Base-by-base conservation (phyloP, 2,797 vertebrate species). In the Tarsius wallacei region DNA sequence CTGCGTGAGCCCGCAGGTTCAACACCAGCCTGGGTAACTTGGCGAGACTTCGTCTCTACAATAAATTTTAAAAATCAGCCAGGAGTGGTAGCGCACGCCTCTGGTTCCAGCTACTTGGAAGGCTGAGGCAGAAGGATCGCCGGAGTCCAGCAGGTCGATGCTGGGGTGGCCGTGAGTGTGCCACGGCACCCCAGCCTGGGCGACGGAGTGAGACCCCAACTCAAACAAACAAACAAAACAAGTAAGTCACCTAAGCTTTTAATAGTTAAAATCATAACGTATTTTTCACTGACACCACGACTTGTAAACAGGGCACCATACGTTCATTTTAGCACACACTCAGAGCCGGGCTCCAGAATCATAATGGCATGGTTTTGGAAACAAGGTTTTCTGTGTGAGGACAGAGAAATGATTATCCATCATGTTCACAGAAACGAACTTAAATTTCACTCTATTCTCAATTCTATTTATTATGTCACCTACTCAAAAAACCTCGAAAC, bases 241-340 rank as follows among this genome's bases (percentile, higher is more conserved):
- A 84, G 63, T 24, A 57, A 7, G 73, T 76, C 13, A 64, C 68
- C 82, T 84, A 87, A 82, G 80, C 68, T 87, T 96, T 63, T 53
- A 93, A 55, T 80, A 71, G 47, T 78, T 92, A 93, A 83, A 87
- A 88, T 70, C 61, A 55, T 36, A 64, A 31, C 36, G 51, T 49
- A 77, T 82, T 59, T 92, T 74, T 85, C 22, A 78, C 7, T 71
- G 22, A 53, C 21, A 83, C 26, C 33, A 89, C 64, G 82, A 88
- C 16, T 71, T 87, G 33, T 88, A 85, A 77, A 93, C 19, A 86
- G 6, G 14, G 26, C 22, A 26, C 31, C 53, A 92, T 42, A 85
- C 88, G 93, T 24, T 94, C 49, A 53, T 10, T 76, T 76, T 81
- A 57, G 22, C 47, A 63, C 57, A 36, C 10, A 26, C 22, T 68